Percentiles rank a stretch among this genome's conserved stretches.
phyloP scores from a whole-genome alignment of 2,113 vertebrate species.

The Bos indicus region DNA sequence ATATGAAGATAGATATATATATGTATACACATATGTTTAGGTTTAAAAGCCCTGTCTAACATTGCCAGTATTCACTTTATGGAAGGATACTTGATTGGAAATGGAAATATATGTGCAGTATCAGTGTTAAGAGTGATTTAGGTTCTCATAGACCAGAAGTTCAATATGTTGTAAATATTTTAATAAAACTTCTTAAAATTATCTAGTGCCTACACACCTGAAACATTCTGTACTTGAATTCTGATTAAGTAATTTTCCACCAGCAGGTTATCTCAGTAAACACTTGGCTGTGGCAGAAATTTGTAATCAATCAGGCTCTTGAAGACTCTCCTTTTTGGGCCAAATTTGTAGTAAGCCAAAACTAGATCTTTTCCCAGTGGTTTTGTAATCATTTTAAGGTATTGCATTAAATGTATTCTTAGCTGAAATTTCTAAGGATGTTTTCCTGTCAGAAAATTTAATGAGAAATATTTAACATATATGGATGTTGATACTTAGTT shows the following conservation, averaged over 20 bases:
- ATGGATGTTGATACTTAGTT: not conserved
- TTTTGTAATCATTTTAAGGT: slow-evolving; percentile 35
- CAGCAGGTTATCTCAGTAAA: not conserved
- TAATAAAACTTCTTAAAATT: not conserved
- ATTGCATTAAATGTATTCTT: not conserved
- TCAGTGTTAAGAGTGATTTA: not conserved
- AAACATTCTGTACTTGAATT: not conserved
- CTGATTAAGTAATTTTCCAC: slow-evolving; percentile 48
- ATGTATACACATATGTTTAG: not conserved
- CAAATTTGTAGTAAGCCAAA: slow-evolving; percentile 48
- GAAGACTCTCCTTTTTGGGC: slow-evolving; percentile 23
- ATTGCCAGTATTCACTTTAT: not conserved
- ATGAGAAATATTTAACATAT: slow-evolving; percentile 16
- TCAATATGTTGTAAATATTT: slow-evolving; percentile 8
- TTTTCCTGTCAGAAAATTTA: slow-evolving; percentile 11
- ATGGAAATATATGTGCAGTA: not conserved
- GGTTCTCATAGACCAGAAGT: not conserved
- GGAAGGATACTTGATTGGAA: not conserved
- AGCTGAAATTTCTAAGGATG: slow-evolving; percentile 10
- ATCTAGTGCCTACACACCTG: not conserved
- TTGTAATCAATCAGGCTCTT: slow-evolving; percentile 44
- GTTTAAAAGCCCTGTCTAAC: not conserved
- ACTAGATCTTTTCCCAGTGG: slow-evolving; percentile 7
- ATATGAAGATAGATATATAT: too few species aligned
- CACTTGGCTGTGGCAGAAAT: slow-evolving; percentile 30